Evolutionary conservation across 2,888 invertebrate species (phyloP).

Genomic region (Cremastinae sp.): DNA sequence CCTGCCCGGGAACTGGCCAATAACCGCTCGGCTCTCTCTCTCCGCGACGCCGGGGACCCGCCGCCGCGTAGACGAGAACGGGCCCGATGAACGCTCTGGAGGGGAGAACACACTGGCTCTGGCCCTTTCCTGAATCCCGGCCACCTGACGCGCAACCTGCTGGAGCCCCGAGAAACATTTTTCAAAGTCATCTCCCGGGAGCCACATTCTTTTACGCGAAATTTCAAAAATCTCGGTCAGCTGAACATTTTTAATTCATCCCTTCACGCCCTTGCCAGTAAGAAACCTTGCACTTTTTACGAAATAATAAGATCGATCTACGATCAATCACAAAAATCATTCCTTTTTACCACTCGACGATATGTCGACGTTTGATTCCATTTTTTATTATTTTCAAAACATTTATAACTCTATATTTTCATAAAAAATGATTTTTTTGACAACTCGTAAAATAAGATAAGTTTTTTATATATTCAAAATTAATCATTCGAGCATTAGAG

Average conservation of each 20-base stretch:
- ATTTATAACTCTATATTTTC: too few relatives aligned
- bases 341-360: neutral
- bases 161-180: conserved; percentile 63
- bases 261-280: neutral
- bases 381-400: too few relatives aligned
- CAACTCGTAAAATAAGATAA: too few relatives aligned
- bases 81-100: neutral
- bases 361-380: too few relatives aligned
- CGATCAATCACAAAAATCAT: neutral
- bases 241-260: neutral
- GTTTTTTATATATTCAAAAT: too few relatives aligned
- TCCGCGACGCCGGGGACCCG: conserved; percentile 59
- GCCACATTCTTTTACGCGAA: neutral
- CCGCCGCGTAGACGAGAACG: conserved; percentile 40
- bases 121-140: conserved; percentile 47
- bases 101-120: conserved; percentile 12
- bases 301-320: neutral
- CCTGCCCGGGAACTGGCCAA: conserved; percentile 74
- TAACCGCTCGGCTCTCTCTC: conserved; percentile 68
- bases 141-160: conserved; percentile 74
- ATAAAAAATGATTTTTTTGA: too few relatives aligned
- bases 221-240: neutral
- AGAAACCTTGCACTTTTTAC: neutral
- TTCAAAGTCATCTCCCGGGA: neutral
- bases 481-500: too few relatives aligned